A percentile compares a stretch with the other conserved stretches of the same genome.
phyloP scores from a whole-genome alignment of 92 coral and sea anemone species.

The Bergia puertoricense region DNA sequence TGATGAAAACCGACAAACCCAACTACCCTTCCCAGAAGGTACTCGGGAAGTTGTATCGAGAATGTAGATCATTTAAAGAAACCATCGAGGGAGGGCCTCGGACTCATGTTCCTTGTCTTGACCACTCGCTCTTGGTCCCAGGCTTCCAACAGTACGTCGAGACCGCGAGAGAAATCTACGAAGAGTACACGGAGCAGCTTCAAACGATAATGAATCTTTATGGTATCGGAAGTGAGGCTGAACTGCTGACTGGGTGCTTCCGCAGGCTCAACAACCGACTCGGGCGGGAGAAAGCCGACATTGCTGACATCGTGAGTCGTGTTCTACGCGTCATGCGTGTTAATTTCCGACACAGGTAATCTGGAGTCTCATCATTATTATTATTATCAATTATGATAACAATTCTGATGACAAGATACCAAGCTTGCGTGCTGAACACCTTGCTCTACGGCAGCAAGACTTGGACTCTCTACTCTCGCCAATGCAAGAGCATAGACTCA shows the following conservation, averaged over 20 bases:
- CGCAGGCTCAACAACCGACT: conserved; percentile 84
- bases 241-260: conserved; percentile 86
- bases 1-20: conserved; percentile 94
- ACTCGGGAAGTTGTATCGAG: conserved; percentile 85
- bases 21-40: conserved; percentile 86
- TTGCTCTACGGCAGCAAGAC: too few species aligned
- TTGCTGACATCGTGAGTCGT: conserved; percentile 78
- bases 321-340: conserved; percentile 65
- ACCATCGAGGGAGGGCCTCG: conserved; percentile 62
- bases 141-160: conserved; percentile 67
- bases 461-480: too few species aligned
- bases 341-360: conserved; percentile 60
- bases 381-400: too few species aligned
- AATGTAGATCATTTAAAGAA: conserved; percentile 91
- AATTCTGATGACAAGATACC: too few species aligned
- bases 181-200: conserved; percentile 75
- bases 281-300: conserved; percentile 86
- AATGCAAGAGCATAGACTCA: too few species aligned
- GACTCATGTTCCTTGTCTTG: conserved; percentile 55
- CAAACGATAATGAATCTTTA: conserved; percentile 78
- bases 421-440: too few species aligned
- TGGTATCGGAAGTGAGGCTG: conserved; percentile 88
- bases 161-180: conserved; percentile 74
- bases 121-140: conserved; percentile 60
- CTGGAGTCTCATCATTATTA: too few species aligned